These are phyloP conservation scores for Gephyroberyx darwinii DNA, from an alignment of 2,797 vertebrate species.

Conservation along the genomic window DNA sequence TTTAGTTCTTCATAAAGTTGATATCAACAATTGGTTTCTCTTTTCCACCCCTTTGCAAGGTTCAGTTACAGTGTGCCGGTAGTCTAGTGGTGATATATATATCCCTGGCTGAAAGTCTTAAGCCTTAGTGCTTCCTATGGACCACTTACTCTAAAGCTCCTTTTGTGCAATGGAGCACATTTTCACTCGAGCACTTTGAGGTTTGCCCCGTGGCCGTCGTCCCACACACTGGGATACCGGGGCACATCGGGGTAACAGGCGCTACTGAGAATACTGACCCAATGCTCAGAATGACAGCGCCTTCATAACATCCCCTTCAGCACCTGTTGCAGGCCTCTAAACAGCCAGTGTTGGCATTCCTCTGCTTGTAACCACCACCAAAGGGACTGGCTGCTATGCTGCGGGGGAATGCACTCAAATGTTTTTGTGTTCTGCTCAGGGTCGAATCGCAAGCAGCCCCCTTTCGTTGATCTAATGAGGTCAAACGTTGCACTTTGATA, in stretches of 20 bases:
- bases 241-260: slow-evolving; percentile 20
- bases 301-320: slow-evolving; percentile 49
- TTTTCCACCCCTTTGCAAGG: background rate
- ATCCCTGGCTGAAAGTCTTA: background rate
- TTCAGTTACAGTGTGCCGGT: background rate
- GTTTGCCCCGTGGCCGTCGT: background rate
- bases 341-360: slow-evolving; percentile 47
- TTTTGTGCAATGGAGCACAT: background rate
- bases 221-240: background rate
- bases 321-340: slow-evolving; percentile 67
- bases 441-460: slow-evolving; percentile 33
- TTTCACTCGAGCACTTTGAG: background rate
- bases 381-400: slow-evolving; percentile 42
- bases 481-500: slow-evolving; percentile 32
- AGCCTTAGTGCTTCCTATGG: background rate
- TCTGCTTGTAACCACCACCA: slow-evolving; percentile 39
- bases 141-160: background rate
- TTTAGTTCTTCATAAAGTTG: slow-evolving; percentile 21
- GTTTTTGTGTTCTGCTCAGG: slow-evolving; percentile 53
- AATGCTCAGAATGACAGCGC: slow-evolving; percentile 39
- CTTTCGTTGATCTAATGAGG: slow-evolving; percentile 43
- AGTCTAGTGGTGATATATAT: background rate
- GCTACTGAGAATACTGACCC: slow-evolving; percentile 45
- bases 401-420: slow-evolving; percentile 47
- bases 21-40: slow-evolving; percentile 7